phyloP scores from a whole-genome alignment of 2,797 vertebrate genomes.

The Synaphobranchus kaupii region DNA sequence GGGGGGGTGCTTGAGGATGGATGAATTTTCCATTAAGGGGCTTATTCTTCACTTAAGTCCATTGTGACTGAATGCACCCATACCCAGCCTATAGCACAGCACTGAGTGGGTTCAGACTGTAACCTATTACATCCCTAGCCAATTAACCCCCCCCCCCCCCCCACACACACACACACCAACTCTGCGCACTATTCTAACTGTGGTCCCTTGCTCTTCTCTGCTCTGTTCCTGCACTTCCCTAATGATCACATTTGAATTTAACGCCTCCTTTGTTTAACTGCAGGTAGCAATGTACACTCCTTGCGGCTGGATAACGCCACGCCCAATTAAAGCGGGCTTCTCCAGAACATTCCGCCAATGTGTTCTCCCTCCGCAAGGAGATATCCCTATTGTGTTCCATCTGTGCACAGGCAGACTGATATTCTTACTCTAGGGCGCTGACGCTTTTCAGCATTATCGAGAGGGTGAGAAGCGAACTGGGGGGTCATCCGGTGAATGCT shows the following conservation, averaged over 20 bases:
- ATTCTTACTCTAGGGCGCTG: background rate
- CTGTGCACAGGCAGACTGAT: background rate
- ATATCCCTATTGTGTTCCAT: background rate
- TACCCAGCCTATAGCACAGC: background rate
- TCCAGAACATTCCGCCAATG: conserved; percentile 6
- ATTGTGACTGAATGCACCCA: background rate
- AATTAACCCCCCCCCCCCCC: conserved; percentile 17
- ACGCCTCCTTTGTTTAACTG: background rate
- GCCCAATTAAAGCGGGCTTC: background rate
- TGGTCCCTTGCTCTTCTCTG: background rate
- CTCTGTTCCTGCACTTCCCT: conserved; percentile 13
- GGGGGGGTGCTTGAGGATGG: no score
- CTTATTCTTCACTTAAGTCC: background rate
- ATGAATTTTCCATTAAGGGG: background rate
- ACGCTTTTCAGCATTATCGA: background rate
- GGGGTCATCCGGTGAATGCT: conserved; percentile 51
- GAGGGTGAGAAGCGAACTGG: background rate
- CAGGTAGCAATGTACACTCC: background rate
- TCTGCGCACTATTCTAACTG: conserved; percentile 6
- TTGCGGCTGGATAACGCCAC: background rate
- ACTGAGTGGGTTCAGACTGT: background rate
- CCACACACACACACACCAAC: background rate
- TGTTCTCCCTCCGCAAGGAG: conserved; percentile 2
- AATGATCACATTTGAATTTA: conserved; percentile 18
- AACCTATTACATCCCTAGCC: conserved; percentile 19